Conservation (phyloP, 1,140 invertebrate species). For the Drosophila pruinosa region DNA sequence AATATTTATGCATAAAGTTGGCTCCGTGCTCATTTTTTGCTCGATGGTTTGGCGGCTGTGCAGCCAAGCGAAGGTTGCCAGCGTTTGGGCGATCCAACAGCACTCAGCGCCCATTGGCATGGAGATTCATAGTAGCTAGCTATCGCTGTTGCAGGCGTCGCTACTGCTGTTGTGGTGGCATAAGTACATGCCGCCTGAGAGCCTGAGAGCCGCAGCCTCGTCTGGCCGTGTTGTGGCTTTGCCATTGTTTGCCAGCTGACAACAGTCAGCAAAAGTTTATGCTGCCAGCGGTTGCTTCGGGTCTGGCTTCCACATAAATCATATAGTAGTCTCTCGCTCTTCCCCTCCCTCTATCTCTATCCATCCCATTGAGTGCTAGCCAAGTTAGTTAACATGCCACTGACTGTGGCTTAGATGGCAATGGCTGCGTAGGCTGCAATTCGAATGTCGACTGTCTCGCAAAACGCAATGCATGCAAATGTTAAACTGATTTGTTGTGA, state of each 20-base stretch:
- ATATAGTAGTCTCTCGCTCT: conserved; percentile 28
- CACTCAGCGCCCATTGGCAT: not conserved
- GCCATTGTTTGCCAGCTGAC: conserved; percentile 79
- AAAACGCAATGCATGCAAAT: conserved; percentile 77
- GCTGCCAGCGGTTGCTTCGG: conserved; percentile 52
- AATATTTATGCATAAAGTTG: conserved; percentile 82
- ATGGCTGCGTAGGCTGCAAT: conserved; percentile 21
- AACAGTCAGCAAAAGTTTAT: conserved; percentile 80
- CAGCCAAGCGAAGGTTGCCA: conserved; percentile 35
- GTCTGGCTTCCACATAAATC: conserved; percentile 63
- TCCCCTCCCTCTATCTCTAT: conserved; percentile 3
- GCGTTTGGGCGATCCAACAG: not conserved
- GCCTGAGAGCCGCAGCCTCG: conserved; percentile 51
- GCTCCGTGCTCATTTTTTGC: conserved; percentile 74
- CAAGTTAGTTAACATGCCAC: conserved; percentile 67
- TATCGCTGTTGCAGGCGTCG: too few species aligned
- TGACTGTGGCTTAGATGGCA: conserved; percentile 45
- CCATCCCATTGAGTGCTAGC: conserved; percentile 2
- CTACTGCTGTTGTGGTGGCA: conserved; percentile 20
- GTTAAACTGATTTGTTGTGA: conserved; percentile 79
- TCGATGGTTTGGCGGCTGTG: conserved; percentile 39
- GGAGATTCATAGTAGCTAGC: conserved; percentile 1
- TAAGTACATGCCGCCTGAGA: conserved; percentile 29
- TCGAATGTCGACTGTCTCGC: not conserved
- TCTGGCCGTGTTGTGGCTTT: conserved; percentile 74